A percentile compares a stretch with the other conserved stretches of the same genome.
Conservation (phyloP, 2,888 invertebrate species). For the Erebia palarica region DNA sequence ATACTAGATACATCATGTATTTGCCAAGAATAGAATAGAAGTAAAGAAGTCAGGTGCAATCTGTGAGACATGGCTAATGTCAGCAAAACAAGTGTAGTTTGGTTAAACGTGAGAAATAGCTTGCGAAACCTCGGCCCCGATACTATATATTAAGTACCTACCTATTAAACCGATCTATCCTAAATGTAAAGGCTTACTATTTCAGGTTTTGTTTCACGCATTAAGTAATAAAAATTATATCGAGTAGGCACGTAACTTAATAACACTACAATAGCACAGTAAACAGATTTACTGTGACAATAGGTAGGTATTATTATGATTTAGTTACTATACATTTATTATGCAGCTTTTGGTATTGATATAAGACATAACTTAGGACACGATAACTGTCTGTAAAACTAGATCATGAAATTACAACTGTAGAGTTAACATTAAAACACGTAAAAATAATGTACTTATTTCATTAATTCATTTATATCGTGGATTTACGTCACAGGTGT, state of each 20-base stretch:
- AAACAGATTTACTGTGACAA: no score
- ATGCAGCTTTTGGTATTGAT: no score
- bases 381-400: no score
- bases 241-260: no score
- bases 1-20: neutral
- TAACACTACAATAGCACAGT: no score
- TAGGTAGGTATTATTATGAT: neutral
- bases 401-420: no score
- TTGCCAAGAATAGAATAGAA: neutral
- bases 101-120: slow-evolving; percentile 27
- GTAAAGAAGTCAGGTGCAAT: slow-evolving; percentile 2
- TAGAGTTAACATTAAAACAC: no score
- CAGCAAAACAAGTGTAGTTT: slow-evolving; percentile 1
- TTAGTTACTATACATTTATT: neutral
- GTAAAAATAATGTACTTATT: no score
- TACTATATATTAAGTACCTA: slow-evolving; percentile 20
- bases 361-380: no score
- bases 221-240: neutral
- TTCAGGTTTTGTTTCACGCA: slow-evolving; percentile 1
- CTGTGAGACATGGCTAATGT: neutral
- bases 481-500: no score
- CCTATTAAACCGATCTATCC: neutral
- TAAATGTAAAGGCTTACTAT: neutral
- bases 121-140: slow-evolving; percentile 32
- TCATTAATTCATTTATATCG: no score